Percentiles rank a stretch among this genome's conserved stretches.
Conservation (phyloP, 2,888 invertebrate species). For the Calephelis perditalis region DNA sequence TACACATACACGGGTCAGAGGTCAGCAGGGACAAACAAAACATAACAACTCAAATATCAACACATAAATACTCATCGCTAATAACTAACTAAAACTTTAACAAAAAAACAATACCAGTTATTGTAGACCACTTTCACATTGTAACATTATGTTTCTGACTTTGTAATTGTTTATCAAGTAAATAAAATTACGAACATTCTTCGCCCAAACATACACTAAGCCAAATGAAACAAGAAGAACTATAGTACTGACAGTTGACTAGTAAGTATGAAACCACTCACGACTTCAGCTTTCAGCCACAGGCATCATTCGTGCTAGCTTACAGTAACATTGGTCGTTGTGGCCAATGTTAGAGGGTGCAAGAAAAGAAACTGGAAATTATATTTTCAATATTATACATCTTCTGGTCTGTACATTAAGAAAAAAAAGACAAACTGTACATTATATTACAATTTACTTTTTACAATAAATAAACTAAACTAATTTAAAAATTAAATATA, state of each 20-base stretch:
- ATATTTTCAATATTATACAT: slow-evolving; percentile 77
- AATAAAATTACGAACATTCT: slow-evolving; percentile 42
- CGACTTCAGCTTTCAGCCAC: slow-evolving; percentile 53
- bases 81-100: slow-evolving; percentile 63
- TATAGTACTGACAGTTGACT: slow-evolving; percentile 47
- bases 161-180: slow-evolving; percentile 23
- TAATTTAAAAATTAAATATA: slow-evolving; percentile 75
- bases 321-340: slow-evolving; percentile 84
- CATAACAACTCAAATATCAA: slow-evolving; percentile 76
- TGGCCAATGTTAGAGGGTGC: slow-evolving; percentile 83
- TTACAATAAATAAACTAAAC: slow-evolving; percentile 75
- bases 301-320: slow-evolving; percentile 58
- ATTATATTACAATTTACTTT: slow-evolving; percentile 63
- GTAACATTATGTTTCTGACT: slow-evolving; percentile 40
- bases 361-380: slow-evolving; percentile 82
- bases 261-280: slow-evolving; percentile 51
- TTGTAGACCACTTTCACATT: slow-evolving; percentile 56
- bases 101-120: slow-evolving; percentile 54
- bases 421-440: slow-evolving; percentile 72
- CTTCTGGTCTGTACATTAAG: slow-evolving; percentile 70
- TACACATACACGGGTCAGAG: slow-evolving; percentile 88
- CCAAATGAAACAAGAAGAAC: slow-evolving; percentile 62
- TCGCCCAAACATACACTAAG: slow-evolving; percentile 66
- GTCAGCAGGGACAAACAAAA: slow-evolving; percentile 82
- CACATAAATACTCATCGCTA: slow-evolving; percentile 72